phyloP scores from a whole-genome alignment of 2,888 invertebrate genomes.

The Hemaris fuciformis region DNA sequence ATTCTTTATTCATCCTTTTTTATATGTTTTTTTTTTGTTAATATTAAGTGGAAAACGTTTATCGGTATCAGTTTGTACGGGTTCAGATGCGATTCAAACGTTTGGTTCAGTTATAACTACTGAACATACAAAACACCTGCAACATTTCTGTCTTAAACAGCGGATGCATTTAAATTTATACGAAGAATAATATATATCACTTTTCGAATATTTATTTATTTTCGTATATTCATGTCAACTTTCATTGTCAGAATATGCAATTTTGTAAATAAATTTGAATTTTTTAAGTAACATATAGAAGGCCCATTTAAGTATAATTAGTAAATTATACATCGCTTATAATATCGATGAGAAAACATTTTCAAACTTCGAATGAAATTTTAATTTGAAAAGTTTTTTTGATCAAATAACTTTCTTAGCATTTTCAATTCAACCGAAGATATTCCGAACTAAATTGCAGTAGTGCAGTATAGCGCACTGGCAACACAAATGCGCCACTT shows the following conservation, averaged over 20 bases:
- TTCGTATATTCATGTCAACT: not conserved
- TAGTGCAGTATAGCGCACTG: not conserved
- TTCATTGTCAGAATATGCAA: not conserved
- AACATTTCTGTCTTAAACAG: not conserved
- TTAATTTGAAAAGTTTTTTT: not conserved
- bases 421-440: not conserved
- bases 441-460: not conserved
- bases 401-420: not conserved
- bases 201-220: not conserved
- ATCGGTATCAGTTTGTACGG: not conserved
- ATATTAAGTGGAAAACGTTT: not conserved
- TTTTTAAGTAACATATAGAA: not conserved
- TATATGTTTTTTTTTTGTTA: not conserved
- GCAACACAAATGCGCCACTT: constrained; percentile 32
- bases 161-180: not conserved
- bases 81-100: not conserved
- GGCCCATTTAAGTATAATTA: not conserved
- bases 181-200: not conserved
- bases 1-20: not conserved
- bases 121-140: not conserved
- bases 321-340: not conserved
- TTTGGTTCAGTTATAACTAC: not conserved
- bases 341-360: not conserved
- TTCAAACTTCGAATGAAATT: not conserved
- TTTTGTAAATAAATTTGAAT: not conserved